A percentile compares a stretch with the other conserved stretches of the same genome.
Conservation (phyloP, 1,140 invertebrate genomes). For the Dryas iulia region DNA sequence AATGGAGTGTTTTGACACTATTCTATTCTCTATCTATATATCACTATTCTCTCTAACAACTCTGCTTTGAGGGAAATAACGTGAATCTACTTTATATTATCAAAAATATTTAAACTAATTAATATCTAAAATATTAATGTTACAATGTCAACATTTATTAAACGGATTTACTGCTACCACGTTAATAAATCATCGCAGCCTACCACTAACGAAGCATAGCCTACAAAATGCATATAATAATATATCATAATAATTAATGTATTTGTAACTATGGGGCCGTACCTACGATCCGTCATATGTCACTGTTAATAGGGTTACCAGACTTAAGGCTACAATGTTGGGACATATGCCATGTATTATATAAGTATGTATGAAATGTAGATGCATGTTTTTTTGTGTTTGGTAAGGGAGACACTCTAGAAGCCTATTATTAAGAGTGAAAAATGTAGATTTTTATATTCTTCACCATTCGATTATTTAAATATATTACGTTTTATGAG, state of each 20-base stretch:
- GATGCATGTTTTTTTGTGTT: too few relatives aligned
- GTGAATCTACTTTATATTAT: background rate
- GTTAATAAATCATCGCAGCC: slow-evolving; percentile 20
- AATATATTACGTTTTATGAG: too few relatives aligned
- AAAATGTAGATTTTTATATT: too few relatives aligned
- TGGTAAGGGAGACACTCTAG: too few relatives aligned
- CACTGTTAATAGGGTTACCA: slow-evolving; percentile 12
- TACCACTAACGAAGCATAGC: slow-evolving; percentile 17
- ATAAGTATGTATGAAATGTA: too few relatives aligned
- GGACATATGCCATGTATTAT: too few relatives aligned
- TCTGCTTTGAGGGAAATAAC: too few relatives aligned
- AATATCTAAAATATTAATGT: background rate
- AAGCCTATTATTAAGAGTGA: too few relatives aligned
- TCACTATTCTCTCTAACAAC: too few relatives aligned
- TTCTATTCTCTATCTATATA: too few relatives aligned
- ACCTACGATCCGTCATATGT: slow-evolving; percentile 36
- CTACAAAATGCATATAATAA: slow-evolving; percentile 31
- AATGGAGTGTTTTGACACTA: too few relatives aligned
- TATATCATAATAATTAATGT: slow-evolving; percentile 41
- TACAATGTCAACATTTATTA: slow-evolving; percentile 10
- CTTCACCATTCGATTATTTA: too few relatives aligned
- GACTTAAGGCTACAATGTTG: background rate
- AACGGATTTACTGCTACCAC: slow-evolving; percentile 12
- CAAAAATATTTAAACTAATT: background rate
- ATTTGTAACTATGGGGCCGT: slow-evolving; percentile 24